Evolutionary conservation across 2,888 invertebrate genomes (phyloP), one percentile per base, ranked within the genome.

Genomic region (Drosophila meridionalis): DNA sequence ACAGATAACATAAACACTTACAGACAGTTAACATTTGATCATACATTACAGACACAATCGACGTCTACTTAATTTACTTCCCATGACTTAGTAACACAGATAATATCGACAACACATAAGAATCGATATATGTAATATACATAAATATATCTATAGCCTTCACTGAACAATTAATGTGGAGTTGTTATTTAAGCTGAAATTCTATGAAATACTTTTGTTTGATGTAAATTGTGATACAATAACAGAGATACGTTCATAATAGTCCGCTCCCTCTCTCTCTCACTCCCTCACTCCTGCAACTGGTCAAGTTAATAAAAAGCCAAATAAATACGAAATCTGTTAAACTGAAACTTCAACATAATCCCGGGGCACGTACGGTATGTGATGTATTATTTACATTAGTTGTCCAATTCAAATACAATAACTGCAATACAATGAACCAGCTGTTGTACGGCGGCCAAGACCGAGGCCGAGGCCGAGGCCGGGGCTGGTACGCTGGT

Each of bases 341-440:
- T 76, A 52, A 69, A 48, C 55, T 40, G n/a, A 53, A 79, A 64
- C 57, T 79, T 43, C 42, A 75, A 64, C 42, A 64, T 76, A 57
- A 70, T 67, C 67, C 75, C 26, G 52, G n/a, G 57, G 65, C 79
- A 79, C 80, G 79, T 79, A 78, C 62, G 45, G 45, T n/a, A 66
- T 57, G 56, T 69, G 70, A 72, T 83, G 48, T 73, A 73, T 80
- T 80, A 77, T 80, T 80, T 80, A 70, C 83, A 68, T 70, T 63
- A 76, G 80, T 68, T 67, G 83, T 69, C 78, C 83, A 83, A 70
- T 80, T 83, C 83, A 76, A 72, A 80, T 67, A 78, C 58, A 76
- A 83, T 67, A 80, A 76, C 77, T 69, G 64, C 77, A 67, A 66
- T 67, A 67, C 73, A 76, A 83, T 76, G 64, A 50, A 72, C 45